Base-by-base conservation (phyloP, 2,888 invertebrate genomes). In the Trichogramma evanescens region DNA sequence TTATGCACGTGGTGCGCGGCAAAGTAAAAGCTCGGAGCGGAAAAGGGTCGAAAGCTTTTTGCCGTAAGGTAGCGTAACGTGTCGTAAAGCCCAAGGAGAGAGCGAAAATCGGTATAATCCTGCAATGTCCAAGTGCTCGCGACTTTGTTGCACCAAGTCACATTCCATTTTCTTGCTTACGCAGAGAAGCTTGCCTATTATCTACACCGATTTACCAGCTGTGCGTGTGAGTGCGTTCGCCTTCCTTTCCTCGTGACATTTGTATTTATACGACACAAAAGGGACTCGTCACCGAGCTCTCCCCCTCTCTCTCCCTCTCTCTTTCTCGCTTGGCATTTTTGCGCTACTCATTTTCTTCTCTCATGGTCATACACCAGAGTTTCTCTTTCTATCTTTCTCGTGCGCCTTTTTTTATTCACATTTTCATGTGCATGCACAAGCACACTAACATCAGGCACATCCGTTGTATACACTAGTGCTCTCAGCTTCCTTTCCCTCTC, bases 21-120 rank as follows among this genome's bases (percentile, higher is more conserved):
- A 26, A 8, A 38, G 26, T 6, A 52, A 26, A 43, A 13, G 10
- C 41, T 38, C 9, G 38, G 38, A 13, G 8, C 5, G 44, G 40
- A 10, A 44, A 4, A 8, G 26, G 55, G 43, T 42, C 26, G 41
- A 56, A 8, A 48, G 45, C 57, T 57, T 50, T 52, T 48, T 48
- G 58, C 46, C 10, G 42, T 53, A 53, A 50, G 49, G 46, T 45
- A 51, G 53, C 39, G 50, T 7, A 8, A 26, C 6, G 26, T 7
- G 26, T 26, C 26, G 26, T 26, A 26, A 26, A 26, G 26, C 26
- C 26, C 26, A 26, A 40, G 4, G 50, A 40, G 46, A 57, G 48
- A 42, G 45, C 45, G 51, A 50, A 57, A 46, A 57, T 61, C 54
- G 56, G 55, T 53, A 60, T 60, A 60, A 60, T 56, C 54, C 54